Conservation (phyloP, 2,888 invertebrate species). For the Catotricha subobsoleta region DNA sequence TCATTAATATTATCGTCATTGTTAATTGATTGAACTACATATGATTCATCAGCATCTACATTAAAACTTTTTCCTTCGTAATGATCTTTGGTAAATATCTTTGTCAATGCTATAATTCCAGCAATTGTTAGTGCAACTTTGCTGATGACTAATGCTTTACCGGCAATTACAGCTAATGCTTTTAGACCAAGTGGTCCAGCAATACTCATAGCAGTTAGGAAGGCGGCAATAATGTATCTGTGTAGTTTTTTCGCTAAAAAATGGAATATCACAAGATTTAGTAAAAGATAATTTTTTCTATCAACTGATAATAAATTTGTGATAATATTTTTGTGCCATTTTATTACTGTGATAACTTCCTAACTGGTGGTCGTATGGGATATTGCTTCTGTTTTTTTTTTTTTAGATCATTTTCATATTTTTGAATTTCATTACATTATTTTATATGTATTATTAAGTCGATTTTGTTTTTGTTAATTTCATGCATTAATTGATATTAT, state of each 20-base stretch:
- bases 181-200: slow-evolving; percentile 51
- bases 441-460: background rate
- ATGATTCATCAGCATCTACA: too few relatives aligned
- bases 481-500: too few relatives aligned
- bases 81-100: slow-evolving; percentile 47
- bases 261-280: background rate
- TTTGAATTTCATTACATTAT: background rate
- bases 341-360: too few relatives aligned
- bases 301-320: too few relatives aligned
- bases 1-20: too few relatives aligned
- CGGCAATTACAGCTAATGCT: slow-evolving; percentile 49
- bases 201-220: slow-evolving; percentile 45
- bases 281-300: too few relatives aligned
- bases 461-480: background rate
- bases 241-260: slow-evolving; percentile 34
- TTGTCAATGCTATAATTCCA: slow-evolving; percentile 51
- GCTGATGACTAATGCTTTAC: slow-evolving; percentile 52
- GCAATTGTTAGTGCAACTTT: slow-evolving; percentile 56
- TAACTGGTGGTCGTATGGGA: too few relatives aligned
- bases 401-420: too few relatives aligned
- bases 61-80: too few relatives aligned
- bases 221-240: slow-evolving; percentile 39
- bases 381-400: too few relatives aligned
- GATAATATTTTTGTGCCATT: too few relatives aligned
- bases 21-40: too few relatives aligned